Conservation (phyloP, 2,888 invertebrate genomes). For the Hirudinaria manillensis region DNA sequence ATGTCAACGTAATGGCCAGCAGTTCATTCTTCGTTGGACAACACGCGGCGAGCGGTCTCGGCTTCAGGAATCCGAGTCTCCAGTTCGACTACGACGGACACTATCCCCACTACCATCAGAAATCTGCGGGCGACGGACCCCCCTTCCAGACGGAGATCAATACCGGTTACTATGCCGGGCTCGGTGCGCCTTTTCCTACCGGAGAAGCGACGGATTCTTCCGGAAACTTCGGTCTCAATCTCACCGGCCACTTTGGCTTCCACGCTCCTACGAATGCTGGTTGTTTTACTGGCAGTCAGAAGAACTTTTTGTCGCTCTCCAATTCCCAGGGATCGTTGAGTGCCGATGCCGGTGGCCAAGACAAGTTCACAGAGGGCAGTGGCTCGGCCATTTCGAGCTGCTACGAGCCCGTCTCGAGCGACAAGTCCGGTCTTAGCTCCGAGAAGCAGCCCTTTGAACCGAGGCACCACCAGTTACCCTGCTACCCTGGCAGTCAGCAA, state of each 20-base stretch:
- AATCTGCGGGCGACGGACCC: neutral
- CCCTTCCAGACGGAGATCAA: neutral
- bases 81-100: slow-evolving; percentile 18
- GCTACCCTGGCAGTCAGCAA: neutral
- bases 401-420: neutral
- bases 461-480: slow-evolving; percentile 12
- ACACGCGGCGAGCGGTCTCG: neutral
- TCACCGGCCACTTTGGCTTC: neutral
- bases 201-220: neutral
- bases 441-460: neutral
- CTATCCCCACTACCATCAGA: neutral
- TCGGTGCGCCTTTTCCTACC: neutral
- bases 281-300: neutral
- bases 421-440: neutral
- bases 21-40: slow-evolving; percentile 13
- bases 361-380: neutral
- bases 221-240: neutral
- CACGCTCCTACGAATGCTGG: too few relatives aligned
- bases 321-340: neutral
- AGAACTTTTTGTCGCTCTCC: neutral
- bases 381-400: neutral
- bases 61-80: slow-evolving; percentile 1
- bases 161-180: neutral
- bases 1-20: slow-evolving; percentile 1
- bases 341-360: neutral